These are phyloP conservation scores for Drosophila kurseongensis DNA, from an alignment of 1,140 invertebrate genomes.

Conservation along the genomic window DNA sequence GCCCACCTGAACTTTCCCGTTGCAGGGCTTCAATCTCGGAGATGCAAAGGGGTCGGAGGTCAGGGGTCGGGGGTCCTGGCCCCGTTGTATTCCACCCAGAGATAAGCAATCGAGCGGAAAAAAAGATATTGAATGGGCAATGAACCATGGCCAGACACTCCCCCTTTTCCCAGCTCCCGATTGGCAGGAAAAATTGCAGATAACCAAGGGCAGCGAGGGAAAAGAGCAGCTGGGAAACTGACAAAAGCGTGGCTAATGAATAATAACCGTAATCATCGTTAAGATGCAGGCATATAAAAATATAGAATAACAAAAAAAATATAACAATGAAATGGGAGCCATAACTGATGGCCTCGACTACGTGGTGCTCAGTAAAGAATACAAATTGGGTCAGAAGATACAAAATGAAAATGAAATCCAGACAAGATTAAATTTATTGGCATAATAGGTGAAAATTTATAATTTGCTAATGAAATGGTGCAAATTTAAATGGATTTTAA, in stretches of 20 bases:
- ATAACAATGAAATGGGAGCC: slow-evolving; percentile 33
- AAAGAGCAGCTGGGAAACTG: slow-evolving; percentile 6
- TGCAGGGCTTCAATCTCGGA: background rate
- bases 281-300: slow-evolving; percentile 51
- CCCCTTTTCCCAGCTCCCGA: background rate
- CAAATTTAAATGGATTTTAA: too few relatives aligned
- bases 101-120: slow-evolving; percentile 44
- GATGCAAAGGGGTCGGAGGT: slow-evolving; percentile 10
- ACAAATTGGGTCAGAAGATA: background rate
- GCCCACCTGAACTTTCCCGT: slow-evolving; percentile 19
- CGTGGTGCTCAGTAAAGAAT: slow-evolving; percentile 1
- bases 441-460: too few relatives aligned
- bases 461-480: too few relatives aligned
- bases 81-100: slow-evolving; percentile 9
- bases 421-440: background rate
- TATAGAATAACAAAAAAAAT: slow-evolving; percentile 27
- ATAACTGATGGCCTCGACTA: slow-evolving; percentile 18
- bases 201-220: slow-evolving; percentile 43
- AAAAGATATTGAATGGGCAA: slow-evolving; percentile 50
- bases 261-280: slow-evolving; percentile 73
- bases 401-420: background rate
- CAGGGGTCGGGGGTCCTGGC: background rate
- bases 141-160: slow-evolving; percentile 39
- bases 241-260: slow-evolving; percentile 68
- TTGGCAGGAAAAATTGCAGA: slow-evolving; percentile 45